These are phyloP conservation scores for Syndactyla subalaris DNA, from an alignment of 2,797 vertebrate genomes.

Conservation along the genomic window DNA sequence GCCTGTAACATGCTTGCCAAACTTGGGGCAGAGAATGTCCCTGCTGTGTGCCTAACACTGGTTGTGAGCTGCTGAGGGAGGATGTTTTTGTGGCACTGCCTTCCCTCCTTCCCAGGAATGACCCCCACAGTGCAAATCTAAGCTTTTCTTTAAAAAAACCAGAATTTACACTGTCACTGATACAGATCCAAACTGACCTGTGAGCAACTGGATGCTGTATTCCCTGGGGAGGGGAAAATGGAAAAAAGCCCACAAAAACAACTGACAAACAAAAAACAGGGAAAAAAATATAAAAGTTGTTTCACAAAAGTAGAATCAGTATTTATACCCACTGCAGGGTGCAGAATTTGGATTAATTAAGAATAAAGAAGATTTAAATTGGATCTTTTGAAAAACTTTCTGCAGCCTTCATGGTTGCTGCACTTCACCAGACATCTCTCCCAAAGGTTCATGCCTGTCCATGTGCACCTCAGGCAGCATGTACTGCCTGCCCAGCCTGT, in stretches of 20 bases:
- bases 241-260: not conserved
- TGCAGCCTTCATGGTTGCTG: not conserved
- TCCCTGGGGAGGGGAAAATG: not conserved
- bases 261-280: too few species aligned
- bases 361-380: not conserved
- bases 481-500: not conserved
- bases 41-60: not conserved
- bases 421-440: not conserved
- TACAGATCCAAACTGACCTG: not conserved
- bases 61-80: not conserved
- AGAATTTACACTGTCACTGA: accelerated
- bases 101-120: not conserved
- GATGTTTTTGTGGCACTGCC: not conserved
- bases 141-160: not conserved
- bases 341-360: not conserved
- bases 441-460: not conserved
- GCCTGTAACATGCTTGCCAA: not conserved
- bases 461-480: accelerated
- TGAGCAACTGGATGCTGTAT: not conserved
- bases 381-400: not conserved
- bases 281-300: accelerated
- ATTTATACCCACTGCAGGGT: not conserved
- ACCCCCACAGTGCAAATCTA: not conserved
- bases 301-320: not conserved
- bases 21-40: not conserved